phyloP scores from a whole-genome alignment of 2,113 vertebrate genomes.

The Cebus imitator region DNA sequence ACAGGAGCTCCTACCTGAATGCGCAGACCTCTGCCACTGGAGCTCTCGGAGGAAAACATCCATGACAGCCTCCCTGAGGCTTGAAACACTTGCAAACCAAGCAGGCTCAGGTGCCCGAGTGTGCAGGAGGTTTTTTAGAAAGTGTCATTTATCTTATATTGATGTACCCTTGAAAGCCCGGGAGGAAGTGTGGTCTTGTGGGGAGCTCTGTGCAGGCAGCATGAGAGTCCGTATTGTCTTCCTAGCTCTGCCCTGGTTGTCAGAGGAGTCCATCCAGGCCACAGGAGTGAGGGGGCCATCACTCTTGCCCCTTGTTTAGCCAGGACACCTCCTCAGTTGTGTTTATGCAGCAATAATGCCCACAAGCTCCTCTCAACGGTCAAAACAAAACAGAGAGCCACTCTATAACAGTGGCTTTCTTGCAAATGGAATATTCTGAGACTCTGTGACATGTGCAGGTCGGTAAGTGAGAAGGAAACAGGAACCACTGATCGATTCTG shows the following conservation, averaged over 20 bases:
- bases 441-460: neutral
- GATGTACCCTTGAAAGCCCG: neutral
- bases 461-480: neutral
- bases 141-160: neutral
- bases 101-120: neutral
- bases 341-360: neutral
- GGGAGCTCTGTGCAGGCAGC: neutral
- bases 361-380: neutral
- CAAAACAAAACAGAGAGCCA: neutral
- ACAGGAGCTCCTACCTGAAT: neutral
- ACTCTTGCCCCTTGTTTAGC: neutral
- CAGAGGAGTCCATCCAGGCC: neutral
- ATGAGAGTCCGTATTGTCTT: neutral
- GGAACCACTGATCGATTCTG: neutral
- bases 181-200: slow-evolving; percentile 52
- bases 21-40: fast-evolving
- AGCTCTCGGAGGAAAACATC: neutral
- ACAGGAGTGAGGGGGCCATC: fast-evolving
- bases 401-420: neutral
- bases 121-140: slow-evolving; percentile 46
- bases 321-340: neutral
- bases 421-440: slow-evolving; percentile 9
- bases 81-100: neutral
- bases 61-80: neutral
- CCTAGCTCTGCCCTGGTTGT: neutral